These are phyloP conservation scores for Heterodera carotae DNA, from an alignment of 1,140 invertebrate species.

Conservation along the genomic window DNA sequence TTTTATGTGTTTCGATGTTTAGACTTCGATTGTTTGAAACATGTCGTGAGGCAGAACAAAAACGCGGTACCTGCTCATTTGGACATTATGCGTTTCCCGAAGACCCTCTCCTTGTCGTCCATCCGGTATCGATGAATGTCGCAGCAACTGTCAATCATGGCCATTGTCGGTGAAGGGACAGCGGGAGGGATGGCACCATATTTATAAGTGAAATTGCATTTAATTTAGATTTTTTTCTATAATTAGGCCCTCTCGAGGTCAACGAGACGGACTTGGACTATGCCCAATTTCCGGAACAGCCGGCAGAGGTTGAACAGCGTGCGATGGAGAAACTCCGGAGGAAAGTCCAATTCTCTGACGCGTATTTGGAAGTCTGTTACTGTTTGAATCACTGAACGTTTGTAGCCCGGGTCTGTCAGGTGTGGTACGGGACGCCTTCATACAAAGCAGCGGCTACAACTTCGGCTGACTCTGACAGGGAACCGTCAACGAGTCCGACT, in stretches of 20 bases:
- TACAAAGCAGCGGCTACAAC: background rate
- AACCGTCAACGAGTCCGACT: background rate
- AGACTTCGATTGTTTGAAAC: slow-evolving; percentile 42
- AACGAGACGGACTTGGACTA: slow-evolving; percentile 53
- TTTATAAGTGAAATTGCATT: slow-evolving; percentile 3
- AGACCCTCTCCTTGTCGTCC: slow-evolving; percentile 45
- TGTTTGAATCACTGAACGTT: background rate
- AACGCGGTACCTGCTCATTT: slow-evolving; percentile 42
- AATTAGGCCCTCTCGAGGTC: slow-evolving; percentile 31
- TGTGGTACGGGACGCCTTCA: slow-evolving; percentile 2
- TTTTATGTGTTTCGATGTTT: too few relatives aligned
- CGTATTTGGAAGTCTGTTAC: slow-evolving; percentile 44
- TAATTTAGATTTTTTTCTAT: too few relatives aligned
- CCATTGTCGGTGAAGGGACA: slow-evolving; percentile 6
- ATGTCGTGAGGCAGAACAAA: slow-evolving; percentile 32
- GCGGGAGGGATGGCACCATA: too few relatives aligned
- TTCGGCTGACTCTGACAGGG: background rate
- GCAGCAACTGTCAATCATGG: too few relatives aligned
- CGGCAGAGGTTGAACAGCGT: slow-evolving; percentile 34
- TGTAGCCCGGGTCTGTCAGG: background rate
- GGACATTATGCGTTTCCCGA: slow-evolving; percentile 57
- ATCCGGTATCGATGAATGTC: background rate
- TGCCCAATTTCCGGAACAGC: slow-evolving; percentile 41
- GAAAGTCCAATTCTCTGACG: slow-evolving; percentile 46
- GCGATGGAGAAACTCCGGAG: slow-evolving; percentile 40